Evolutionary conservation across 2,888 invertebrate genomes (phyloP), one percentile per base, ranked within the genome.

Genomic region (Cylloceria caligata): DNA sequence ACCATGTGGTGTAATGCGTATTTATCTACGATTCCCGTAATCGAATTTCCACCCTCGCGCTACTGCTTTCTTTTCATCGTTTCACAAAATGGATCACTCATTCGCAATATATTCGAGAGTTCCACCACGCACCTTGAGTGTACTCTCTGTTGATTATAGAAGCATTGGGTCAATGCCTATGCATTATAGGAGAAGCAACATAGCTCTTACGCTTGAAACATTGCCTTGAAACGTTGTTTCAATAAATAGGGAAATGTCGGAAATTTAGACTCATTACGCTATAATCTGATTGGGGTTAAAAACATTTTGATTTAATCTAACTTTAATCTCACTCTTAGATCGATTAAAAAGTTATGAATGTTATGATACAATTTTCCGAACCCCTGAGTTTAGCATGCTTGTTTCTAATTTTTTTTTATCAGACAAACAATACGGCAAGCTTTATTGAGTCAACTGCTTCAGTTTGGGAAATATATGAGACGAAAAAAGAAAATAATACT

Each of bases 21-120:
- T 91, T 91, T 91, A 90, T 89, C 88, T 88, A 89, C 87, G 87
- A 85, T 86, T 81, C 82, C 72, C 87, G 85, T 90, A 91, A 91
- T 90, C 88, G 88, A 89, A 87, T 91, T 90, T 88, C 87, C 86
- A 85, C 79, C 83, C 88, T 81, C 84, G 84, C 78, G 83, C 80
- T 84, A 84, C 77, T 92, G 91, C 91, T 92, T 91, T 91, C 90
- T 90, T 91, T 91, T 89, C 91, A 91, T 91, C 88, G 87, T 89
- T 89, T 90, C 88, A 88, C 69, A 64, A 78, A 81, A 78, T 74
- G 69, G 81, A 81, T 30, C 64, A 62, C 57, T 36, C 49, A 45
- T 62, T 21, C 52, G 65, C 47, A 71, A 75, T 65, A 71, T 19
- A 39, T 65, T 75, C 60, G 71, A 74, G 71, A 49, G 65, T 13